Evolutionary conservation across 2,888 invertebrate genomes (phyloP), one percentile per base, ranked within the genome.

Genomic region (Heteropelma amictum): DNA sequence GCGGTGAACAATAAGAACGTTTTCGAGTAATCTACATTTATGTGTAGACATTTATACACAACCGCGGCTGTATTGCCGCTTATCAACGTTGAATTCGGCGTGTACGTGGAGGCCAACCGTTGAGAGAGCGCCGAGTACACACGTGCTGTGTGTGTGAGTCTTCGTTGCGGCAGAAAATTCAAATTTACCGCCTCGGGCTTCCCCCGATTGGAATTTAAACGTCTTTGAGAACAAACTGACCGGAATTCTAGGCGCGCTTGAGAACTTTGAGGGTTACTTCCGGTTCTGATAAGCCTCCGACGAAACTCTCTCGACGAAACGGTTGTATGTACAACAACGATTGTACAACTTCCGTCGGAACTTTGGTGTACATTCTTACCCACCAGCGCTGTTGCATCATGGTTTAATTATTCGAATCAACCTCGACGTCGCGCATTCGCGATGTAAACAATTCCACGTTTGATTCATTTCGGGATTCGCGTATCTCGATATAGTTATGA

Each of bases 1-100:
- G 12, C 49, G 40, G 64, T 64, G 71, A 71, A 71, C 71, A 71
- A 71, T 71, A 58, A 71, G 53, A 56, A 40, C 28, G 14, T 47
- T 21, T 17, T 23, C 53, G 12, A 3, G 8, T 10, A 10, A 1
- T 47, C n/a, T n/a, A 38, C 21, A 26, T 23, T 35, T 17, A 49
- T 35, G 1, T 21, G 38, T 23, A 14, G 21, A 35, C 21, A 38
- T 19, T 2, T 21, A 21, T 33, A 5, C 6, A 38, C 21, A 54
- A 35, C 23, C 40, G 7, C 2, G 8, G 21, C 7, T 3, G n/a
- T 45, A 42, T 45, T 45, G 8, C 19, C n/a, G 45, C 30, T 6
- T 17, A 30, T 21, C 1, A 53, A 28, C 28, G 45, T 14, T n/a
- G 21, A 10, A 21, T 10, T 38, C 10, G 28, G 38, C 26, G 28